phyloP scores from a whole-genome alignment of 2,113 vertebrate genomes.

The Strix aluco region DNA sequence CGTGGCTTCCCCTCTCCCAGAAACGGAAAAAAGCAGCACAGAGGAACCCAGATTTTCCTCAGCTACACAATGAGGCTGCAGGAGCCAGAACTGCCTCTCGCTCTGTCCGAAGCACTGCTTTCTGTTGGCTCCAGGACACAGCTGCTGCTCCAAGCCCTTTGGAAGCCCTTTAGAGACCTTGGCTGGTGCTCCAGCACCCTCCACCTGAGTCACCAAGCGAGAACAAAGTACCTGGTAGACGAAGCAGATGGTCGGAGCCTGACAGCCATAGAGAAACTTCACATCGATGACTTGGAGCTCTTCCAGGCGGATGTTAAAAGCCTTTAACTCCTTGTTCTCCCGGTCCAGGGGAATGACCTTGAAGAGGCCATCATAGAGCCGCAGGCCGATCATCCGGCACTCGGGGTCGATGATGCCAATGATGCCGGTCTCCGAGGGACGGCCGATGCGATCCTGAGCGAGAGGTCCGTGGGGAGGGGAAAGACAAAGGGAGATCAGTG shows the following conservation, averaged over 20 bases:
- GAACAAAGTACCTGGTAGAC: slow-evolving; percentile 92
- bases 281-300: slow-evolving; percentile 98
- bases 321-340: slow-evolving; percentile 96
- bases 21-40: no score
- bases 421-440: slow-evolving; percentile 96
- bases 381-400: slow-evolving; percentile 96
- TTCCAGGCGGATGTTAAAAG: slow-evolving; percentile 97
- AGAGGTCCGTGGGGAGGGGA: accelerated
- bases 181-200: not conserved
- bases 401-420: slow-evolving; percentile 98
- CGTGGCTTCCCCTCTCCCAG: accelerated
- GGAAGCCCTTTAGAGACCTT: not conserved
- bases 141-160: not conserved
- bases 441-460: slow-evolving; percentile 92
- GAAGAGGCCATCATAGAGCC: slow-evolving; percentile 95
- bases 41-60: not conserved
- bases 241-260: slow-evolving; percentile 97
- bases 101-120: not conserved
- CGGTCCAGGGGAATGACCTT: slow-evolving; percentile 96
- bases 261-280: slow-evolving; percentile 95
- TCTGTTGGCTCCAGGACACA: not conserved
- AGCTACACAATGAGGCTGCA: accelerated
- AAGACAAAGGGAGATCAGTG: accelerated
- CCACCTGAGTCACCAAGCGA: accelerated
- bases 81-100: not conserved